Base-by-base conservation (phyloP, 2,888 invertebrate genomes). In the Cantharis nigra region DNA sequence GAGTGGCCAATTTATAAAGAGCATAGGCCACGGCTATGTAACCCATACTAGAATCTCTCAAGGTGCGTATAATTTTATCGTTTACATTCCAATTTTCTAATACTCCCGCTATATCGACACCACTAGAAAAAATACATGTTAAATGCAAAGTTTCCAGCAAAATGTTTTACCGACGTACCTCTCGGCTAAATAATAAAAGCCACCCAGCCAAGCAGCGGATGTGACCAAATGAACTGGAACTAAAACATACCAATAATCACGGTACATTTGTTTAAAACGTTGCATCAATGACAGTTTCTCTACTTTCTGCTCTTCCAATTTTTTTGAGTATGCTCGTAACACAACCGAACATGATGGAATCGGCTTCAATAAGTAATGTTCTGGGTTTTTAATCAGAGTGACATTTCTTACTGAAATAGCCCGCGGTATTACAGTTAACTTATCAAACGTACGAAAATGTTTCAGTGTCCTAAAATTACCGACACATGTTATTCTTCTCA, bases 181-280 rank as follows among this genome's bases (percentile, higher is more conserved):
- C 88, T 93, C 92, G 10, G 96, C 95, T 83, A 94, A 89, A 86
- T 95, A 94, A 89, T 97, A 99, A 89, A 98, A 97, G 18, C 93
- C 90, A 14, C 94, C 95, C 87, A 95, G 93, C 98, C 98, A 99
- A 75, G 94, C 90, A 33, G 92, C 90, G 2, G 98, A 99, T 10
- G 98, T 98, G 16, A 93, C 92, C 70, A 95, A 86, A 89, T 99
- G 99, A 3, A 99, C 98, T 4, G 97, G 98, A 76, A 99, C 90
- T 76, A 98, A 89, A 74, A 99, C 95, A 89, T 99, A 98, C 96
- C 99, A 99, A 89, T 99, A 98, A 86, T 98, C 95, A 87, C 95
- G 95, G 86, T 96, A 96, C 94, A 98, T 96, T 85, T 94, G 90
- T 88, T 97, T 98, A 88, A 98, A 97, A 85, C 92, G 93, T 83